Evolutionary conservation across 2,113 vertebrate genomes (phyloP).

Genomic region (Phalacrocorax pelagicus): DNA sequence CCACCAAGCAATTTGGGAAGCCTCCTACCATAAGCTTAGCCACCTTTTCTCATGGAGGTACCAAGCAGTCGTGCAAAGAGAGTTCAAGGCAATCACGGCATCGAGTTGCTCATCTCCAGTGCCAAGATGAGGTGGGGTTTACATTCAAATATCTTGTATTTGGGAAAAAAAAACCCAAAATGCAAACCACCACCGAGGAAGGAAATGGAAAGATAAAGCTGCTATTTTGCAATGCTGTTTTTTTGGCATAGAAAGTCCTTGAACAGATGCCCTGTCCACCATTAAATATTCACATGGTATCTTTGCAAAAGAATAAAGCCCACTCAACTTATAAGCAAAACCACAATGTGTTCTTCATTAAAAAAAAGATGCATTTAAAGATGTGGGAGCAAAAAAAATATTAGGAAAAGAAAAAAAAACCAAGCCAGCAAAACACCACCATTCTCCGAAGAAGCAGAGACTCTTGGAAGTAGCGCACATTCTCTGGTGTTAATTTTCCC

Average conservation of each 20-base stretch:
- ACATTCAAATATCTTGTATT: slow-evolving; percentile 12
- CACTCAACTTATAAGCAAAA: slow-evolving; percentile 36
- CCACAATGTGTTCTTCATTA: neutral
- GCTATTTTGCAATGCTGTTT: slow-evolving; percentile 21
- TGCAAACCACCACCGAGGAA: neutral
- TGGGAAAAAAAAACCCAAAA: neutral
- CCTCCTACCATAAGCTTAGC: neutral
- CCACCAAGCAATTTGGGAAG: neutral
- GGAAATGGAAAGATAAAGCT: slow-evolving; percentile 51
- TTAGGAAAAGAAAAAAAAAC: neutral
- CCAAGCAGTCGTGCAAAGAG: neutral
- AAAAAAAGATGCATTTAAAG: neutral
- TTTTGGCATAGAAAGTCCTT: slow-evolving; percentile 53
- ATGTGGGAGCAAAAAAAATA: neutral
- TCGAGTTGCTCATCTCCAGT: neutral
- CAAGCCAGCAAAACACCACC: neutral
- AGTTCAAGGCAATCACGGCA: neutral
- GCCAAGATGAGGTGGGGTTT: neutral
- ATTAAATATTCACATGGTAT: slow-evolving; percentile 69
- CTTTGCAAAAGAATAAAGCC: slow-evolving; percentile 59
- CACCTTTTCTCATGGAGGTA: neutral
- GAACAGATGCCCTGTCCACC: slow-evolving; percentile 54
- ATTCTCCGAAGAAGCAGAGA: slow-evolving; percentile 66
- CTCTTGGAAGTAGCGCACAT: slow-evolving; percentile 72
- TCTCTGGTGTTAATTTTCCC: slow-evolving; percentile 85